Base-by-base conservation (phyloP, 1,140 invertebrate genomes). In the Diorhabda sublineata region DNA sequence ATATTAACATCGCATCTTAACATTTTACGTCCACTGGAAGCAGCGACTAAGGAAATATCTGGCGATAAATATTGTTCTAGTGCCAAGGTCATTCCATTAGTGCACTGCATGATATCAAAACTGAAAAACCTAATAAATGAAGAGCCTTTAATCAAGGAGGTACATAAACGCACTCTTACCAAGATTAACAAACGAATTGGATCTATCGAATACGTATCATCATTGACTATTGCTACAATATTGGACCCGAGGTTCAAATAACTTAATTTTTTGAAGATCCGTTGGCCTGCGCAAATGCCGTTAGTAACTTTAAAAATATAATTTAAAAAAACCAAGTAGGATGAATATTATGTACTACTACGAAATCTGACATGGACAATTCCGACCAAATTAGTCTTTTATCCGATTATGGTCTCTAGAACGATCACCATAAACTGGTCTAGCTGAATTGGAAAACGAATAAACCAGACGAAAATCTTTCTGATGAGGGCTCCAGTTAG, bases 31-130 rank as follows among this genome's bases (percentile, higher is more conserved):
- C 47, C 47, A 52, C 41, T 81, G 5, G 77, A 80, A 74, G 74
- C 74, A 66, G 80, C 78, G 4, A 83, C 79, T 0, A 81, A 57
- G 47, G 80, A 81, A 76, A 70, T 83, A 2, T 82, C 79, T 45
- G 80, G 78, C 0, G 78, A 82, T 74, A 77, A 77, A 66, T 83
- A 83, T 45, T 64, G 63, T 45, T 45, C 63, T 7, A 64, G 63
- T 71, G 81, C 80, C 60, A 79, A 80, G 66, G 65, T 82, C 3
- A 82, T 83, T 56, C 80, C 81, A 52, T 73, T 82, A 67, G 71
- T 81, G 9, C 76, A 74, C 64, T 80, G 77, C 65, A 70, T 82
- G 44, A 43, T 76, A 63, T 80, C 67, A 5, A 78, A 79, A 73
- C 44, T 82, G 5, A 63, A 71, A 60, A 3, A 63, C 3, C 63